Percentiles rank a stretch among this genome's conserved stretches.
Evolutionary conservation across 2,797 vertebrate genomes (phyloP).

Genomic region (Knipowitschia caucasica): DNA sequence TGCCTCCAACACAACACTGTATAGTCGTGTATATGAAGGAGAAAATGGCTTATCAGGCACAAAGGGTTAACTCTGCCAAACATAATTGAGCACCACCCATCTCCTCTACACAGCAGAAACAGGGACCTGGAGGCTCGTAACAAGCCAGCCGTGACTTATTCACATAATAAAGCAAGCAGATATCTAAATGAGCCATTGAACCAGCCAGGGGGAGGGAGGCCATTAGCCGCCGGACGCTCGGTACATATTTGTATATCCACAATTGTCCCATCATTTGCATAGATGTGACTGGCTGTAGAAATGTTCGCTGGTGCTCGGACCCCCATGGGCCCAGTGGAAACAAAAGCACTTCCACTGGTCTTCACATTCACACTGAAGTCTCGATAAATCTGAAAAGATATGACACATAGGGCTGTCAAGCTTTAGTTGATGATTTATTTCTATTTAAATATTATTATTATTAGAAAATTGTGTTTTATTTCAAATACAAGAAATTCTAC

Average conservation of each 20-base stretch:
- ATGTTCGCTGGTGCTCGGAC: slow-evolving; percentile 32
- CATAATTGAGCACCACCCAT: slow-evolving; percentile 75
- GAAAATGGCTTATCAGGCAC: slow-evolving; percentile 53
- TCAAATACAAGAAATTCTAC: too few species aligned
- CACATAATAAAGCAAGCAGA: slow-evolving; percentile 74
- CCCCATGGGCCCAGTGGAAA: slow-evolving; percentile 41
- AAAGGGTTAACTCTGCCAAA: slow-evolving; percentile 70
- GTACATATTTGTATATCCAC: slow-evolving; percentile 79
- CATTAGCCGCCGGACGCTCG: slow-evolving; percentile 68
- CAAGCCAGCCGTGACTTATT: slow-evolving; percentile 76
- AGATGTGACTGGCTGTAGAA: slow-evolving; percentile 50
- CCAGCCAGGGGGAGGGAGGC: slow-evolving; percentile 63
- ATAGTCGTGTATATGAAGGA: slow-evolving; percentile 47
- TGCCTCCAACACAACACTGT: slow-evolving; percentile 45
- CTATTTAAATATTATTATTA: too few species aligned
- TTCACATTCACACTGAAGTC: slow-evolving; percentile 42
- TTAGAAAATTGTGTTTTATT: too few species aligned
- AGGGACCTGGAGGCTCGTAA: slow-evolving; percentile 74
- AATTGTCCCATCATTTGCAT: slow-evolving; percentile 76
- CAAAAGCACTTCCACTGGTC: slow-evolving; percentile 38
- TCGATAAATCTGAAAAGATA: slow-evolving; percentile 18
- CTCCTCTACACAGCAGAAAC: slow-evolving; percentile 73
- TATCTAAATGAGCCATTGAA: slow-evolving; percentile 79
- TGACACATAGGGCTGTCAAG: too few species aligned
- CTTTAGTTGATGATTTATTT: too few species aligned